Conservation (phyloP, 2,797 vertebrate species). For the Coregonus sp. region DNA sequence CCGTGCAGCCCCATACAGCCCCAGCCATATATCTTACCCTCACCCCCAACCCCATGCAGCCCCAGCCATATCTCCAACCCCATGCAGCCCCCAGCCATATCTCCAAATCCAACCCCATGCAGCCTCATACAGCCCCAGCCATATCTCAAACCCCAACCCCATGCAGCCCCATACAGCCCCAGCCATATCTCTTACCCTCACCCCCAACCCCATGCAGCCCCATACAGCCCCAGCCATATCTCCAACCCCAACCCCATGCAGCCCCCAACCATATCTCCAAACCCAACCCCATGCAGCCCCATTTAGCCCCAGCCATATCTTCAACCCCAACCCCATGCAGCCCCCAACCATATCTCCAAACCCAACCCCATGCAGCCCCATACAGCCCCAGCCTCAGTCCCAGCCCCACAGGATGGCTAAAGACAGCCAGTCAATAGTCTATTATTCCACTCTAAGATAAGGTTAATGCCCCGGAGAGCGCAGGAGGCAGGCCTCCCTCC, state of each 20-base stretch:
- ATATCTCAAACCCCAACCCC: conserved; percentile 2
- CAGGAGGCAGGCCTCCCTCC: conserved; percentile 29
- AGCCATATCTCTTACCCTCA: not conserved
- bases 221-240: too few species aligned
- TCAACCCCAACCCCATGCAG: too few species aligned
- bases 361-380: not conserved
- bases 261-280: conserved; percentile 1
- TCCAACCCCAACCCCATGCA: not conserved
- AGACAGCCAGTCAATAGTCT: conserved; percentile 50
- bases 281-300: too few species aligned
- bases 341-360: too few species aligned
- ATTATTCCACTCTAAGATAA: conserved; percentile 61
- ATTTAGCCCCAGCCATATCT: too few species aligned
- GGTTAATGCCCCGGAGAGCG: conserved; percentile 54
- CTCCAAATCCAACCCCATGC: not conserved
- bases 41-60: not conserved
- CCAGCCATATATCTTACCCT: conserved; percentile 28
- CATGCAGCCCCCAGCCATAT: not conserved
- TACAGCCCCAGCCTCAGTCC: conserved; percentile 4
- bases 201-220: too few species aligned
- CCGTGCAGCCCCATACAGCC: not conserved
- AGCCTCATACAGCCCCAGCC: conserved; percentile 14
- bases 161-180: not conserved
- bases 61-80: not conserved
- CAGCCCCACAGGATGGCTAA: conserved; percentile 23